These are phyloP conservation scores for Bungarus multicinctus DNA, from an alignment of 2,113 vertebrate species.

Conservation along the genomic window DNA sequence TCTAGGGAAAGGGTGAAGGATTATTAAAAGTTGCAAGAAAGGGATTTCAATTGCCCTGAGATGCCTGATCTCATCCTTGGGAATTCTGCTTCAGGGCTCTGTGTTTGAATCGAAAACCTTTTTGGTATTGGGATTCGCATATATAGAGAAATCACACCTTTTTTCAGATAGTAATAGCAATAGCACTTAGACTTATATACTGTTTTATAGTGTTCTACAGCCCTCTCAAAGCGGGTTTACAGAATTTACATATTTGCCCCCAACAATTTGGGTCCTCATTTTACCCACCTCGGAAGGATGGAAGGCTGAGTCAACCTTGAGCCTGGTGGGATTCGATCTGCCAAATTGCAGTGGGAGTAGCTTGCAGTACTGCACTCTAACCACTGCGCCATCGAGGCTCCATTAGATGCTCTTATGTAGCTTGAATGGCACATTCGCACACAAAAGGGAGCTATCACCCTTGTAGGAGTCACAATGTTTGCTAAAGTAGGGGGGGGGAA, in stretches of 20 bases:
- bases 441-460: background rate
- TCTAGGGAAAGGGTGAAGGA: background rate
- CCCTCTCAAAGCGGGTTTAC: no score
- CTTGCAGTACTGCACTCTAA: no score
- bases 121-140: background rate
- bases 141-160: background rate
- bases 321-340: no score
- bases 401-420: background rate
- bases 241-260: no score
- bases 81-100: background rate
- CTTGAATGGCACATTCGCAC: background rate
- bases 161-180: background rate
- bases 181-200: no score
- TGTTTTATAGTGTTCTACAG: no score
- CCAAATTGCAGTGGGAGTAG: no score
- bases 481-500: accelerated
- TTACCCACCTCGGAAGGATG: no score
- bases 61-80: background rate
- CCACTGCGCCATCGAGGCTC: no score
- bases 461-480: background rate
- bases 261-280: no score
- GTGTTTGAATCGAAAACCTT: background rate
- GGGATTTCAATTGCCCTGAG: background rate
- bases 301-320: no score
- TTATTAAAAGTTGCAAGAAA: background rate